Percentiles rank a stretch among this genome's conserved stretches.
These are phyloP conservation scores for Karalla daura DNA, from an alignment of 2,797 vertebrate species.

Conservation along the genomic window DNA sequence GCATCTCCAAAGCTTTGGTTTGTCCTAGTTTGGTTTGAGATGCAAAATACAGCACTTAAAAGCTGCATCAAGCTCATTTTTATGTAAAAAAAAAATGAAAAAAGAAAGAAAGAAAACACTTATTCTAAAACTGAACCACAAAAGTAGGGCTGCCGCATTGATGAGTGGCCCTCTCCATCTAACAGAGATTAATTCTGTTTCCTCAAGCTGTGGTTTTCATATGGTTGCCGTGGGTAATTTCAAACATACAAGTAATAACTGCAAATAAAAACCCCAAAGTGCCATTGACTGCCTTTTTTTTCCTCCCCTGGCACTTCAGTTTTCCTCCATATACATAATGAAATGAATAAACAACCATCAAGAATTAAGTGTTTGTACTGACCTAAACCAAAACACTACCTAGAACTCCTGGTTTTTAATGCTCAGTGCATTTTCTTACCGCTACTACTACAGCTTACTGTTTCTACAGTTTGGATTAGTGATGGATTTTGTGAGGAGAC, in stretches of 20 bases:
- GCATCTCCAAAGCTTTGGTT: slow-evolving; percentile 60
- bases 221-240: background rate
- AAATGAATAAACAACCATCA: background rate
- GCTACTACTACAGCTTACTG: too few relatives aligned
- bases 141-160: slow-evolving; percentile 9
- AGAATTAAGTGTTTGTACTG: background rate
- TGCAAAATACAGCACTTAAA: slow-evolving; percentile 49
- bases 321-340: too few relatives aligned
- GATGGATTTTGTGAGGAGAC: too few relatives aligned
- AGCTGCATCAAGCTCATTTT: slow-evolving; percentile 38
- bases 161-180: background rate
- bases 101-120: background rate
- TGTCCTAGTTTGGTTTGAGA: slow-evolving; percentile 68
- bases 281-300: too few relatives aligned
- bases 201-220: background rate
- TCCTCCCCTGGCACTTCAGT: too few relatives aligned
- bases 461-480: too few relatives aligned
- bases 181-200: slow-evolving; percentile 8
- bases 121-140: slow-evolving; percentile 9
- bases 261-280: background rate
- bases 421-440: too few relatives aligned
- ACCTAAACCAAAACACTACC: background rate
- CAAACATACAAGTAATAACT: background rate
- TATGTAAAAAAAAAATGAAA: slow-evolving; percentile 5
- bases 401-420: too few relatives aligned